A percentile compares a stretch with the other conserved stretches of the same genome.
phyloP scores from a whole-genome alignment of 2,797 vertebrate genomes.

The Notolepis coatsorum region DNA sequence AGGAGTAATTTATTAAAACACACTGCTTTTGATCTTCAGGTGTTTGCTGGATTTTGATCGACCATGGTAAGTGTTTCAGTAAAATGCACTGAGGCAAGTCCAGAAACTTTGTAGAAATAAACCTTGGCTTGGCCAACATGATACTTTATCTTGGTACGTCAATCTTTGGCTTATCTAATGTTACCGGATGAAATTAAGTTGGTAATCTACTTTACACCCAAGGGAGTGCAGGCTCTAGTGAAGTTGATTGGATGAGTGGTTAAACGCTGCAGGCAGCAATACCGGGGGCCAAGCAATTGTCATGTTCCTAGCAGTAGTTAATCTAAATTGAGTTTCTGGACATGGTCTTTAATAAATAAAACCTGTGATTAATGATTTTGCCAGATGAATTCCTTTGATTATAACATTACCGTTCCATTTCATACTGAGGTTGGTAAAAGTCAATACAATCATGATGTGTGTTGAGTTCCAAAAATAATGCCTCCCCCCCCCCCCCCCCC shows the following conservation, averaged over 20 bases:
- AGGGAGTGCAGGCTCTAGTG: too few species aligned
- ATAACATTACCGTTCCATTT: slow-evolving; percentile 81
- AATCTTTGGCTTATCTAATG: too few species aligned
- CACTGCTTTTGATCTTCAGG: not conserved
- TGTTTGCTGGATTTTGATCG: not conserved
- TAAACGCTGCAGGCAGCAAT: too few species aligned
- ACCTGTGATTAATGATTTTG: slow-evolving; percentile 83
- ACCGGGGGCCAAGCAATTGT: too few species aligned
- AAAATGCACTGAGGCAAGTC: not conserved
- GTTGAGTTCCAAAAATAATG: too few species aligned
- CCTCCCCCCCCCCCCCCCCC: too few species aligned
- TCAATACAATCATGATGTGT: not conserved
- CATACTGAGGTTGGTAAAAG: slow-evolving; percentile 69
- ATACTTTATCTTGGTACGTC: too few species aligned
- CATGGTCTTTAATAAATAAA: not conserved
- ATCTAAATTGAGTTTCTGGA: not conserved
- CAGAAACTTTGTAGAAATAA: not conserved
- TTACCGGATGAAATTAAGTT: too few species aligned
- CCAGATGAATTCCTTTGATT: slow-evolving; percentile 85
- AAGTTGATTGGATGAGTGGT: too few species aligned
- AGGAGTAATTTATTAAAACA: slow-evolving; percentile 18
- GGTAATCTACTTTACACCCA: too few species aligned
- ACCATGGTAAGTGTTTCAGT: slow-evolving; percentile 16
- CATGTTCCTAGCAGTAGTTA: too few species aligned
- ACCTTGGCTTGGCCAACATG: too few species aligned